Evolutionary conservation across 1,140 invertebrate species (phyloP).

Genomic region (fruit fly (Drosophila melanogaster)): Release_6_plus_ISO1_MT NT_033777.3:11591001-11591500

Average conservation of each 20-base stretch:
- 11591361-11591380: not conserved
- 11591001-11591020: not conserved
- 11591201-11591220: conserved; percentile 84
- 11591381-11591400: no score
- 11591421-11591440: not conserved
- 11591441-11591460: not conserved
- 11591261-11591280: conserved; percentile 72
- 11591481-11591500: conserved; percentile 35
- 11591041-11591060: conserved; percentile 40
- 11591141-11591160: conserved; percentile 33
- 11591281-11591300: conserved; percentile 86
- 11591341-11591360: not conserved
- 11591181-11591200: conserved; percentile 86
- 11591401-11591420: not conserved
- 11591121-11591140: conserved; percentile 34
- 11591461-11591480: not conserved
- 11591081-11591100: conserved; percentile 35
- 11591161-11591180: conserved; percentile 85
- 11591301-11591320: conserved; percentile 84
- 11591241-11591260: conserved; percentile 49
- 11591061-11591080: conserved; percentile 29
- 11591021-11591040: conserved; percentile 20
- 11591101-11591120: conserved; percentile 30
- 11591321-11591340: conserved; percentile 1
- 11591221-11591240: conserved; percentile 69